Base-by-base conservation (phyloP, 2,888 invertebrate species). In the Stramonita haemastoma region DNA sequence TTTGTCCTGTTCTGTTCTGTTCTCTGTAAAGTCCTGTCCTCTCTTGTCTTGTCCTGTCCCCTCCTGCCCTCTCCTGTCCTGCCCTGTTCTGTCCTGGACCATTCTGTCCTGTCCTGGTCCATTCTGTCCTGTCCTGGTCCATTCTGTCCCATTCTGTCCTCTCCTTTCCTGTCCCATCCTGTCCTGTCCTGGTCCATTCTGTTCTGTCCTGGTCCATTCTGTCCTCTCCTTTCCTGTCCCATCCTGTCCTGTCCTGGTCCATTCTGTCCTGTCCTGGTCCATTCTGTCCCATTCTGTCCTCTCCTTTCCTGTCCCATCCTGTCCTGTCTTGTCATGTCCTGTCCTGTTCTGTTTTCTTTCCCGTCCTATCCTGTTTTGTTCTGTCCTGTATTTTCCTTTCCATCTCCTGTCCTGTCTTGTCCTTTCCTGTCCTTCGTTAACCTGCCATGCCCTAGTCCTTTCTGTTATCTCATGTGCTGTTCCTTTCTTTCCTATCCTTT, bases 41-140 rank as follows among this genome's bases (percentile, higher is more conserved):
- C n/a, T 73, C 73, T 13, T 73, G 73, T 73, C 73, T 13, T 73
- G n/a, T n/a, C 73, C 73, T 73, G 73, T 73, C 73, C 73, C n/a
- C 4, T 73, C 73, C n/a, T 8, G 73, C n/a, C 73, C 73, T 73
- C 8, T 73, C 73, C 73, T 73, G 73, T 73, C n/a, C n/a, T 29
- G 26, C n/a, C n/a, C 13, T n/a, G 73, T 73, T n/a, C n/a, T 73
- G 73, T 73, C n/a, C 73, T 73, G 73, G 0, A n/a, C n/a, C 2
- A n/a, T n/a, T n/a, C n/a, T 73, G 29, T 0, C 6, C 29, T 73
- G 26, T 73, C n/a, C 73, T n/a, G n/a, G n/a, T n/a, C n/a, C n/a
- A n/a, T n/a, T n/a, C n/a, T n/a, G n/a, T n/a, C n/a, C n/a, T n/a
- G n/a, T n/a, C n/a, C n/a, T n/a, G n/a, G n/a, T n/a, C 11, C n/a